Evolutionary conservation across 2,113 vertebrate species (phyloP).

Genomic region (Eleginops maclovinus): DNA sequence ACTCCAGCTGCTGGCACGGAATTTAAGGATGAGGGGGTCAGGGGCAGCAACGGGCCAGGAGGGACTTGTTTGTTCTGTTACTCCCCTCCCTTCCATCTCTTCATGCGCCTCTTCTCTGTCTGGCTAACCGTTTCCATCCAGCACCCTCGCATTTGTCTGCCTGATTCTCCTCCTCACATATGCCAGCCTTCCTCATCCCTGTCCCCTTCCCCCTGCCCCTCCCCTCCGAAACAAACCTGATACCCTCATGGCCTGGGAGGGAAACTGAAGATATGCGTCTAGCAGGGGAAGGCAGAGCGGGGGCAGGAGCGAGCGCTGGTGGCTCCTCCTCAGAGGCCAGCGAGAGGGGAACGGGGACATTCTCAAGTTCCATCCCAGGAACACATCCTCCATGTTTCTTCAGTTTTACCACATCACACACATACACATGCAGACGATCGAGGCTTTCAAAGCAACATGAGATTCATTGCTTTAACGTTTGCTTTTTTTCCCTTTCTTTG

Average conservation of each 20-base stretch:
- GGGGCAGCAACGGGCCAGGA: slow-evolving; percentile 67
- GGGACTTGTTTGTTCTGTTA: slow-evolving; percentile 68
- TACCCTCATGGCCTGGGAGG: slow-evolving; percentile 75
- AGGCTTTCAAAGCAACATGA: slow-evolving; percentile 64
- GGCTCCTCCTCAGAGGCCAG: slow-evolving; percentile 80
- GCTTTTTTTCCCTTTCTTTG: slow-evolving; percentile 14
- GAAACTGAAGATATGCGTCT: slow-evolving; percentile 72
- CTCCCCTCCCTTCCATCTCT: slow-evolving; percentile 16
- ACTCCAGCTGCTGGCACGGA: slow-evolving; percentile 78
- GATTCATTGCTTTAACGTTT: slow-evolving; percentile 39
- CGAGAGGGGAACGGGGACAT: slow-evolving; percentile 72
- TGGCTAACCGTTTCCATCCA: slow-evolving; percentile 39
- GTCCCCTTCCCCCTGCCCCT: slow-evolving; percentile 3
- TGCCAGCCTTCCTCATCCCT: slow-evolving; percentile 59
- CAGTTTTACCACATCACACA: slow-evolving; percentile 76
- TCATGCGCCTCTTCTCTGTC: slow-evolving; percentile 1
- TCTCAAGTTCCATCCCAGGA: slow-evolving; percentile 79
- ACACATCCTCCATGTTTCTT: slow-evolving; percentile 74
- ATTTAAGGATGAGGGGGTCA: slow-evolving; percentile 77
- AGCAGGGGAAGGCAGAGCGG: slow-evolving; percentile 57
- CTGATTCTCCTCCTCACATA: slow-evolving; percentile 46
- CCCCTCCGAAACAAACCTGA: slow-evolving; percentile 80
- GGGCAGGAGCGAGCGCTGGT: slow-evolving; percentile 67
- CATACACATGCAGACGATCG: slow-evolving; percentile 46
- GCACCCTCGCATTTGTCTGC: slow-evolving; percentile 27